Conservation (phyloP, 2,888 invertebrate species). For the Physocephala rufipes region DNA sequence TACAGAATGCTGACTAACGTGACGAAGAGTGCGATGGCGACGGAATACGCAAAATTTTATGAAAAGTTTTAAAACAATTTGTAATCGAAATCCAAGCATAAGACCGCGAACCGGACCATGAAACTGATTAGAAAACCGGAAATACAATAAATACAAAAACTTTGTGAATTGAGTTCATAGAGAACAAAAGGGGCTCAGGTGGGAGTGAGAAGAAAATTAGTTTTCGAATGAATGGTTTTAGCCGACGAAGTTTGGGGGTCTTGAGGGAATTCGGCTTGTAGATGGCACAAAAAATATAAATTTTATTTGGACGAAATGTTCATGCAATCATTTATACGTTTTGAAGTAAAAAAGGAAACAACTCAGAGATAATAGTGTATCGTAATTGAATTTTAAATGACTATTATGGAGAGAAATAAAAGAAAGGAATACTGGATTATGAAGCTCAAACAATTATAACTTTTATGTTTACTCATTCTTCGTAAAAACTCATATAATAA, state of each 20-base stretch:
- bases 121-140: not conserved
- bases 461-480: no score
- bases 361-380: not conserved
- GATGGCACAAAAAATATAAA: not conserved
- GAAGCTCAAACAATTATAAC: no score
- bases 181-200: not conserved
- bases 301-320: not conserved
- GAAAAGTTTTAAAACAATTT: conserved; percentile 26
- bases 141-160: not conserved
- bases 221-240: not conserved
- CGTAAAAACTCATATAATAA: no score
- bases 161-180: not conserved
- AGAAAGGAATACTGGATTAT: no score
- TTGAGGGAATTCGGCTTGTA: no score
- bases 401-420: no score
- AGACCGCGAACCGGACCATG: not conserved
- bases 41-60: conserved; percentile 14
- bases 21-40: not conserved
- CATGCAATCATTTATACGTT: not conserved
- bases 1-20: no score
- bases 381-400: no score
- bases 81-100: conserved; percentile 12
- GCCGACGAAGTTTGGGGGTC: no score
- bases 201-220: not conserved
- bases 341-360: not conserved